Base-by-base conservation (phyloP, 2,113 vertebrate species). In the Diadophis punctatus region DNA sequence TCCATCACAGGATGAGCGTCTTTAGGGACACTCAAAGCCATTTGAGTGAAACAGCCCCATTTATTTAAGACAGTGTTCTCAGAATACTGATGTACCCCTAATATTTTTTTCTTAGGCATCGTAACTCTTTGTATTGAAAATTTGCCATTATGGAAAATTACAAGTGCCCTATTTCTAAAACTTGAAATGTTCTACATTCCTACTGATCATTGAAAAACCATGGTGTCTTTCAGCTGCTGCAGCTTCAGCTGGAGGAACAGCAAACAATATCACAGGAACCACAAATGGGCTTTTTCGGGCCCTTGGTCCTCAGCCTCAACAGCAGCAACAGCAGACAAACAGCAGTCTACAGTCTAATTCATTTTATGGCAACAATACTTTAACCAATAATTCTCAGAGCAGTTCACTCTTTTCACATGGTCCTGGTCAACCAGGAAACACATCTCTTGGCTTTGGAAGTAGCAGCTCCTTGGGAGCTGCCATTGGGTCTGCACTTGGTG, bases 331-430 rank as follows among this genome's bases (percentile, higher is more conserved):
- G 84, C 99, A 98, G 86, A 98, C 97, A 87, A 99, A 97, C 97
- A 98, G 97, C 92, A 99, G 98, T 94, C 97, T 99, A 86, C 98
- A 98, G 63, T 99, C 99, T 86, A 99, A 97, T 96, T 99, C 99
- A 22, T 99, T 99, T 97, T 99, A 99, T 87, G 99, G 98, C 96
- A 98, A 98, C 95, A 98, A 97, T 94, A 98, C 98, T 53, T 97
- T 99, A 95, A 98, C 98, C 49, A 98, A 96, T 96, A 99, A 98
- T 94, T 99, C 98, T 95, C 99, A 99, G 98, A 99, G 98, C 97
- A 99, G 98, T 97, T 99, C 99, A 93, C 98, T 99, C 87, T 99
- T 99, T 97, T 99, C 99, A 49, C 99, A 99, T 95, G 98, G 98
- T 95, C 98, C 98, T 85, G 98, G 98, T 56, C 98, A 98, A 10